Conservation (phyloP, 2,113 vertebrate genomes). For the Chunga burmeisteri region DNA sequence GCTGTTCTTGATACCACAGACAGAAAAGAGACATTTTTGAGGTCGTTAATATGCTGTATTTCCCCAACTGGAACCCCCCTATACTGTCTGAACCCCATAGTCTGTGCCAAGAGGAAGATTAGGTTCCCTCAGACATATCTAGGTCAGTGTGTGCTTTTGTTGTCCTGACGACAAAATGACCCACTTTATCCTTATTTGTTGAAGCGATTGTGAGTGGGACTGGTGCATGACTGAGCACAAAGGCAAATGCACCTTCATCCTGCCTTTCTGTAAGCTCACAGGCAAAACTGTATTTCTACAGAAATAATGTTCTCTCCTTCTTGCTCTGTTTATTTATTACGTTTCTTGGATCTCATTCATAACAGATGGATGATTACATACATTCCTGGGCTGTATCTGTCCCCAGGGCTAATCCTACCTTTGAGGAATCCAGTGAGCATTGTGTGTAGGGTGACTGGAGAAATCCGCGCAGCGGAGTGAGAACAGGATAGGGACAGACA, state of each 20-base stretch:
- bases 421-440: constrained; percentile 67
- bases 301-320: background rate
- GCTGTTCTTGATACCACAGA: background rate
- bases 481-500: constrained; percentile 66
- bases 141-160: constrained; percentile 46
- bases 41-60: background rate
- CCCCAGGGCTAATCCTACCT: constrained; percentile 54
- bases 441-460: constrained; percentile 75
- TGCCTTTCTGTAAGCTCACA: background rate
- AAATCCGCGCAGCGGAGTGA: constrained; percentile 77
- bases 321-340: background rate
- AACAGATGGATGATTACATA: background rate
- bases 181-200: constrained; percentile 48
- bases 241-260: background rate
- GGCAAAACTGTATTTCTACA: background rate
- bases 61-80: background rate
- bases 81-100: background rate
- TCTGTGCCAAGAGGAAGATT: constrained; percentile 7
- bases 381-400: background rate
- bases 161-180: constrained; percentile 44
- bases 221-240: background rate
- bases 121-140: constrained; percentile 36
- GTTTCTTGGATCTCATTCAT: background rate
- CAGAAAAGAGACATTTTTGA: background rate
- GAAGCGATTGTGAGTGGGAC: background rate